Conservation (phyloP, 2,888 invertebrate genomes). For the Cylindroiulus punctatus region DNA sequence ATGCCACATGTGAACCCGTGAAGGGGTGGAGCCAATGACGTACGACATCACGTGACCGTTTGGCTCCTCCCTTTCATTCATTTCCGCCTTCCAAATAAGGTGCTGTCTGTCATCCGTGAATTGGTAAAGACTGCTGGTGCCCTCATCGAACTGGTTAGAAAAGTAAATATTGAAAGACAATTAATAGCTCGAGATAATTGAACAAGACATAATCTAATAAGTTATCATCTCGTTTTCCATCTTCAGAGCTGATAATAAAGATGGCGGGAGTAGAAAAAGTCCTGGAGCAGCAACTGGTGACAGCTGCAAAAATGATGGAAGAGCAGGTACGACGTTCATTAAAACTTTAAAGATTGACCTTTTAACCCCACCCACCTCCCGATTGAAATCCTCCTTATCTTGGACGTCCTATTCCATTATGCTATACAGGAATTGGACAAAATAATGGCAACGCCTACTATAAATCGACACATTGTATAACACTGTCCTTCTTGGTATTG, state of each 20-base stretch:
- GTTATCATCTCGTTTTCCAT: background rate
- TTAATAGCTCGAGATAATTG: background rate
- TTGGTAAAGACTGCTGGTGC: background rate
- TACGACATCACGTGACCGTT: background rate
- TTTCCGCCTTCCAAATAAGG: constrained; percentile 49
- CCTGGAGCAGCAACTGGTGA: constrained; percentile 53
- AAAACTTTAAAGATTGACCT: background rate
- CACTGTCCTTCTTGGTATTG: no score
- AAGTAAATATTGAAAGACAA: background rate
- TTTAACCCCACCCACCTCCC: no score
- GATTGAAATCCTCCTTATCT: no score
- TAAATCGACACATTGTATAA: no score
- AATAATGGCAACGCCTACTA: no score
- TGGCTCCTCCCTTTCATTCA: background rate
- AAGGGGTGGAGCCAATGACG: background rate
- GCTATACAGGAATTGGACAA: no score
- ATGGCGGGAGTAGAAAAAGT: constrained; percentile 53
- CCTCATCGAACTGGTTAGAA: background rate
- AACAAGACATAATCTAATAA: background rate
- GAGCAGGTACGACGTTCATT: constrained; percentile 56
- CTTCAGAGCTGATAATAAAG: background rate
- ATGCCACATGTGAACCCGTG: background rate
- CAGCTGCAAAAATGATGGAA: constrained; percentile 57
- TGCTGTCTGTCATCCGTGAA: no score
- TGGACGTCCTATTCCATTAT: no score